A percentile compares a stretch with the other conserved stretches of the same genome.
Conservation (phyloP, 2,113 vertebrate species). For the Sciurus niger region DNA sequence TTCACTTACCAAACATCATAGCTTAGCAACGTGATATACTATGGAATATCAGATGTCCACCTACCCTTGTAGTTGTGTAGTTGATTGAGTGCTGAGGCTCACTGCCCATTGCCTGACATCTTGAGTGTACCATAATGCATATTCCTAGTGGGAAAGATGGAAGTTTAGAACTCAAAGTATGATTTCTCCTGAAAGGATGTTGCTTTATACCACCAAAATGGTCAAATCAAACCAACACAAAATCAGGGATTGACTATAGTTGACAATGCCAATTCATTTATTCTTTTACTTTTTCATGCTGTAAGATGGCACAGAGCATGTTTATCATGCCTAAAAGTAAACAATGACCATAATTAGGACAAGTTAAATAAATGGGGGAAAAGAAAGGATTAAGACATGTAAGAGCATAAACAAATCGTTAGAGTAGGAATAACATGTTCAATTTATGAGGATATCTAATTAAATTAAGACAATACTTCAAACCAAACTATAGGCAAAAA, state of each 20-base stretch:
- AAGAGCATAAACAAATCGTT: neutral
- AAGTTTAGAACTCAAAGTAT: neutral
- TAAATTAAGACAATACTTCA: neutral
- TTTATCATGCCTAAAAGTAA: neutral
- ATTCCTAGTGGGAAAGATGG: neutral
- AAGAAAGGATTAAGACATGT: neutral
- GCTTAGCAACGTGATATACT: neutral
- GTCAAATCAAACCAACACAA: neutral
- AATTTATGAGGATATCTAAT: neutral
- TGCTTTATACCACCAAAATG: neutral
- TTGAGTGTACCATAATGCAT: neutral
- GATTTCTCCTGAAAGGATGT: neutral
- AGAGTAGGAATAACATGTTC: neutral
- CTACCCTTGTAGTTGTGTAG: neutral
- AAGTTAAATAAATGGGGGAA: neutral
- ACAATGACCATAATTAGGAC: neutral
- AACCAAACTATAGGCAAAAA: neutral
- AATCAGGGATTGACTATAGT: neutral
- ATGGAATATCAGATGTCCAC: neutral
- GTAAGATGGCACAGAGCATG: neutral
- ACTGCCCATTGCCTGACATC: accelerated
- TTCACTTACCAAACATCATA: neutral
- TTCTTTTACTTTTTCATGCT: neutral
- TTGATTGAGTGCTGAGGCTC: neutral
- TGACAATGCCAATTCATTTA: neutral